phyloP scores from a whole-genome alignment of 2,888 invertebrate genomes.

The Tyria jacobaeae region DNA sequence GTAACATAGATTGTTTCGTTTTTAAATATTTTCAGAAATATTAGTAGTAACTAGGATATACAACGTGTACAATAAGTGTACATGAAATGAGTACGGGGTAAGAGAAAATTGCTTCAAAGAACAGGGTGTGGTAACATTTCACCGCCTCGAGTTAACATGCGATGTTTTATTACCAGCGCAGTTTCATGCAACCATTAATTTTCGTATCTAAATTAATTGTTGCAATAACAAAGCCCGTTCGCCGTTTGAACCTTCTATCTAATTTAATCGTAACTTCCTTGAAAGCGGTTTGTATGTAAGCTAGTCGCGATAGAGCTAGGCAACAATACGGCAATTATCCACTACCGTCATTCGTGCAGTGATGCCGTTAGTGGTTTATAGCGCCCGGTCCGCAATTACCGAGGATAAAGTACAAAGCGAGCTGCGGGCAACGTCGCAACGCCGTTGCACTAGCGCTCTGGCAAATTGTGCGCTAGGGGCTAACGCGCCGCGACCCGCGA shows the following conservation, averaged over 20 bases:
- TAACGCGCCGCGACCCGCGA: conserved; percentile 60
- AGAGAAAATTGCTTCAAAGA: conserved; percentile 57
- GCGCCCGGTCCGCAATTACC: conserved; percentile 76
- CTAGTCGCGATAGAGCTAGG: conserved; percentile 62
- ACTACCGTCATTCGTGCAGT: conserved; percentile 76
- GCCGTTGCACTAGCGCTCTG: conserved; percentile 59
- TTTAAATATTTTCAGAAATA: conserved; percentile 28
- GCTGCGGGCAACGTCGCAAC: conserved; percentile 72
- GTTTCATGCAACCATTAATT: conserved; percentile 72
- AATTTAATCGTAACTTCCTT: conserved; percentile 72
- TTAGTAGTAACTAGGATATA: conserved; percentile 33
- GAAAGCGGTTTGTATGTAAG: conserved; percentile 68
- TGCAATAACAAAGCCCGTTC: conserved; percentile 71
- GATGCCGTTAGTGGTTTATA: conserved; percentile 67
- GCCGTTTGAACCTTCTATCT: conserved; percentile 65
- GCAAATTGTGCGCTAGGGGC: conserved; percentile 80
- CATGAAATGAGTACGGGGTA: conserved; percentile 47
- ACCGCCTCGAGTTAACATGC: conserved; percentile 61
- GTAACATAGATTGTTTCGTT: conserved; percentile 1
- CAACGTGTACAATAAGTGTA: conserved; percentile 39
- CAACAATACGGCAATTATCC: conserved; percentile 83
- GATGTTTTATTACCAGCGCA: conserved; percentile 59
- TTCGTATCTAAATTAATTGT: conserved; percentile 76
- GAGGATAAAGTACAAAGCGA: conserved; percentile 78
- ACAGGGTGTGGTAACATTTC: conserved; percentile 51